Conservation (phyloP, 1,140 invertebrate species). For the Macrobrachium nipponense region DNA sequence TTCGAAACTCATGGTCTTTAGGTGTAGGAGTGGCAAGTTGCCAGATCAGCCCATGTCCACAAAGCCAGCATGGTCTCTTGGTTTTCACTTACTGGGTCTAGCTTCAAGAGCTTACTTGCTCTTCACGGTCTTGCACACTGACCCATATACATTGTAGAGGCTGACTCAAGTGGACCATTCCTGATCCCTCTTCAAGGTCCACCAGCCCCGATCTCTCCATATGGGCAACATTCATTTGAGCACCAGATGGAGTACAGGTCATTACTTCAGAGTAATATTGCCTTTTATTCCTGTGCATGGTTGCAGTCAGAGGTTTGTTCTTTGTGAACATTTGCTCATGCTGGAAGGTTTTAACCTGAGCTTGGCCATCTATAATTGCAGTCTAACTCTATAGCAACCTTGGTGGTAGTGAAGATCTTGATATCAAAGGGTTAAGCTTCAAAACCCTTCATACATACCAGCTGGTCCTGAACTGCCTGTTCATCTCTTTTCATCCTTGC, state of each 20-base stretch:
- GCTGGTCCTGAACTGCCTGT: too few species aligned
- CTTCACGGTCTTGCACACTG: not conserved
- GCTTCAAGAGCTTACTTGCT: not conserved
- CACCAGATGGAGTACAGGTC: not conserved
- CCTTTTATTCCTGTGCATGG: slow-evolving; percentile 33
- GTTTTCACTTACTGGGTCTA: slow-evolving; percentile 8
- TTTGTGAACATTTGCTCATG: slow-evolving; percentile 14
- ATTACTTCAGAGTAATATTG: not conserved
- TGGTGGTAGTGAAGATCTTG: too few species aligned
- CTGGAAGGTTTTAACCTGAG: slow-evolving; percentile 16
- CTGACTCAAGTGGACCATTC: slow-evolving; percentile 5
- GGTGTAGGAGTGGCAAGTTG: too few species aligned
- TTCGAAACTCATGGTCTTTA: too few species aligned
- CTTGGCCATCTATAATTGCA: not conserved
- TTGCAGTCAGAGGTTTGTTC: slow-evolving; percentile 2
- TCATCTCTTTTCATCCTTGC: too few species aligned
- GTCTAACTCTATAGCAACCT: too few species aligned
- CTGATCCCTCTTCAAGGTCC: slow-evolving; percentile 8
- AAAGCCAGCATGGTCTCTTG: too few species aligned
- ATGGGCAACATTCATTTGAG: slow-evolving; percentile 8
- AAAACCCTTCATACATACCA: too few species aligned
- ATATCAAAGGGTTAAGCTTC: too few species aligned
- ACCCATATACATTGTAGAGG: not conserved
- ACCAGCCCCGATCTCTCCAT: not conserved
- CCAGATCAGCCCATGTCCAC: too few species aligned